Evolutionary conservation across 2,888 invertebrate species (phyloP).

Genomic region (Serrognathus titanus): DNA sequence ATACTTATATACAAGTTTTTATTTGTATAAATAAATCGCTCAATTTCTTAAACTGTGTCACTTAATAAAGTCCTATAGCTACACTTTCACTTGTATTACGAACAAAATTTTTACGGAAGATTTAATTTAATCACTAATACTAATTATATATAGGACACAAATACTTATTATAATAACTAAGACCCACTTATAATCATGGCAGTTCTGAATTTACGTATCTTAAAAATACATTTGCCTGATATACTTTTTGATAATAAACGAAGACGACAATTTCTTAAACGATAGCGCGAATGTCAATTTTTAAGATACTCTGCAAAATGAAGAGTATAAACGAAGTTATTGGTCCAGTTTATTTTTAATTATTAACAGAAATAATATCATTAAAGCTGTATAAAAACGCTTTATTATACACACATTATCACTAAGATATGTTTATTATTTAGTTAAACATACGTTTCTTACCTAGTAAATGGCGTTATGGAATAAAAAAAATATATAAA

Average conservation of each 20-base stretch:
- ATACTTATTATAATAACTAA: no score
- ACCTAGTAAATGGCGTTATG: background rate
- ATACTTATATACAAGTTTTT: constrained; percentile 25
- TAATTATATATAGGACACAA: no score
- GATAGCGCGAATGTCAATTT: background rate
- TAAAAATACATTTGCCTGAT: no score
- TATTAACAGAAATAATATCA: constrained; percentile 1
- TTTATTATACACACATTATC: background rate
- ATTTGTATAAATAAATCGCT: constrained; percentile 21
- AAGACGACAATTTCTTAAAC: constrained; percentile 7
- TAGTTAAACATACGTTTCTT: constrained; percentile 2
- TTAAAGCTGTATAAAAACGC: background rate
- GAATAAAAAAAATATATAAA: constrained; percentile 3
- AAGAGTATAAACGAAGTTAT: constrained; percentile 11
- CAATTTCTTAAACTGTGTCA: background rate
- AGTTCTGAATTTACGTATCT: no score
- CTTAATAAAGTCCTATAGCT: background rate
- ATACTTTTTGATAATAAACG: constrained; percentile 8
- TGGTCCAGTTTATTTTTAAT: constrained; percentile 13
- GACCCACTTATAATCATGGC: no score
- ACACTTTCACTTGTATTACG: no score
- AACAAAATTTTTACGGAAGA: no score
- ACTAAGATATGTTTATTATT: constrained; percentile 12
- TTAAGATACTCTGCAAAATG: constrained; percentile 10
- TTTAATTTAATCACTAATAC: no score